Conservation (phyloP, 2,797 vertebrate genomes). For the Benthosema pterotum region DNA sequence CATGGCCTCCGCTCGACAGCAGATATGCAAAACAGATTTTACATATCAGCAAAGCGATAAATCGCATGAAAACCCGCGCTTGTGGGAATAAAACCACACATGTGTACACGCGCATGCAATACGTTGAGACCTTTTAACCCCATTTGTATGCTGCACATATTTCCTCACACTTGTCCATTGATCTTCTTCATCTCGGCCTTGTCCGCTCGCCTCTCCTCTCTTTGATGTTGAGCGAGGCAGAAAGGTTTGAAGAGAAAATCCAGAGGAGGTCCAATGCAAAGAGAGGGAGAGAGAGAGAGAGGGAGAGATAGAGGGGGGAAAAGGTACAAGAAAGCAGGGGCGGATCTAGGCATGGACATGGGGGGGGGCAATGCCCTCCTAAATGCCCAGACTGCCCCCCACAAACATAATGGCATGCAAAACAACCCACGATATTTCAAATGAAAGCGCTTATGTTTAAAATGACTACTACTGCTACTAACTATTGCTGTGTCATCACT, state of each 20-base stretch:
- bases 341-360: too few species aligned
- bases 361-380: too few species aligned
- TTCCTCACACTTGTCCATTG: slow-evolving; percentile 11
- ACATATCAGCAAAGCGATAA: background rate
- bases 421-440: too few species aligned
- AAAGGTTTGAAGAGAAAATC: slow-evolving; percentile 10
- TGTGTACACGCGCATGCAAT: background rate
- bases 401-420: too few species aligned
- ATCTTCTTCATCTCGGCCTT: slow-evolving; percentile 3
- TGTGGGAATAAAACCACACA: background rate
- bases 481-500: too few species aligned
- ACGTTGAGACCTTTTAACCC: slow-evolving; percentile 16
- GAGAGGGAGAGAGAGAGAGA: too few species aligned
- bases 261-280: slow-evolving; percentile 2
- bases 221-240: background rate
- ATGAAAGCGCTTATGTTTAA: too few species aligned
- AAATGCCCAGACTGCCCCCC: too few species aligned
- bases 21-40: background rate
- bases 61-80: background rate
- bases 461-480: too few species aligned
- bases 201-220: background rate
- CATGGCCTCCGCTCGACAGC: too few species aligned
- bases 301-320: too few species aligned
- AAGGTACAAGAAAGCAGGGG: too few species aligned
- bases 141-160: slow-evolving; percentile 4